These are phyloP conservation scores for Chloroceryle aenea DNA, from an alignment of 2,113 vertebrate genomes.

Conservation along the genomic window DNA sequence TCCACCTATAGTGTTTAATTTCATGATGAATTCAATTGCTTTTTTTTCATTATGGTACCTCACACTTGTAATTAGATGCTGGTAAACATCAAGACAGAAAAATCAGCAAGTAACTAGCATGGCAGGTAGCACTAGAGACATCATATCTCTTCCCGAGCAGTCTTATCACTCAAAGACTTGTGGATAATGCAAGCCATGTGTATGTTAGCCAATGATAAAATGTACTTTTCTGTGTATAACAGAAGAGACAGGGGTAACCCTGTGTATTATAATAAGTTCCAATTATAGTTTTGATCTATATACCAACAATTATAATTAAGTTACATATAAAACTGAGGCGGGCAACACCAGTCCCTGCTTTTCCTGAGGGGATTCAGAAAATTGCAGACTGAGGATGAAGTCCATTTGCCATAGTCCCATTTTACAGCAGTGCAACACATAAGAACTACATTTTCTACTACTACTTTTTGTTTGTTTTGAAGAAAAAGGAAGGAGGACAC, in stretches of 20 bases:
- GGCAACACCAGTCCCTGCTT: not conserved
- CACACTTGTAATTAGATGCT: not conserved
- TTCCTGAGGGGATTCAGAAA: not conserved
- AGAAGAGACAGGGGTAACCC: not conserved
- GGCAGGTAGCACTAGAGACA: not conserved
- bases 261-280: not conserved
- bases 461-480: not conserved
- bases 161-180: not conserved
- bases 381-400: not conserved
- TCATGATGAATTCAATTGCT: not conserved
- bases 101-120: not conserved
- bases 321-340: not conserved
- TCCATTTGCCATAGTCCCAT: fast-evolving
- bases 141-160: not conserved
- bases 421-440: not conserved
- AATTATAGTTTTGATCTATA: no score
- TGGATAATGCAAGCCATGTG: not conserved
- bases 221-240: not conserved
- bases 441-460: not conserved
- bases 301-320: not conserved
- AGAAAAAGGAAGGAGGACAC: not conserved
- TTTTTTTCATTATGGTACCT: not conserved
- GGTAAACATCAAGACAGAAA: not conserved
- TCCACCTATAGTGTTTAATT: not conserved
- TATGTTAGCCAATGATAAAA: not conserved